phyloP scores from a whole-genome alignment of 2,113 vertebrate species.

The Ramphastos sulfuratus region DNA sequence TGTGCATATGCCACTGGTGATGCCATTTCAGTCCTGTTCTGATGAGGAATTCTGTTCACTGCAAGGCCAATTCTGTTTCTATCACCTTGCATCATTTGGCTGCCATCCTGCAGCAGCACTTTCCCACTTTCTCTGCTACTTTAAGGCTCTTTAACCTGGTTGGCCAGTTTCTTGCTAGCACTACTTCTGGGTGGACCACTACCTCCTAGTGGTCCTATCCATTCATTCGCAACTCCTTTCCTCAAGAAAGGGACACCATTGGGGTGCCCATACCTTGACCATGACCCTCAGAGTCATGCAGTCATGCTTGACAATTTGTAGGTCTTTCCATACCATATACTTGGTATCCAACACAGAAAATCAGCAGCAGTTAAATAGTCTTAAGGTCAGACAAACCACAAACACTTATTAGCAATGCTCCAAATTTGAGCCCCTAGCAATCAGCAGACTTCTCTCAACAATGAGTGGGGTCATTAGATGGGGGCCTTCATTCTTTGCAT shows the following conservation, averaged over 20 bases:
- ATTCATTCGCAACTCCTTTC: background rate
- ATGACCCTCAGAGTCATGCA: background rate
- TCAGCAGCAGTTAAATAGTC: background rate
- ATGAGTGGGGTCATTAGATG: background rate
- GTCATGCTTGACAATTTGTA: background rate
- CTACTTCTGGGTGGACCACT: background rate
- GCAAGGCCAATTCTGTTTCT: background rate
- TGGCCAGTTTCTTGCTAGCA: background rate
- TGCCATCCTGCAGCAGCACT: background rate
- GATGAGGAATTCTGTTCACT: background rate
- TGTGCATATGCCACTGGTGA: background rate
- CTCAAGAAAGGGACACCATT: background rate
- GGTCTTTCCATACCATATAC: background rate
- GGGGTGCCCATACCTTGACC: background rate
- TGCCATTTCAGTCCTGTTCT: background rate
- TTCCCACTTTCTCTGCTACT: background rate
- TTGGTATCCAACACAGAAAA: background rate
- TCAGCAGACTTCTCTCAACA: background rate
- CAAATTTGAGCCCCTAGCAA: background rate
- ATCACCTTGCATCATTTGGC: background rate
- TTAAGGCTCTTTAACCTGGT: background rate
- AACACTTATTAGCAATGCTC: background rate
- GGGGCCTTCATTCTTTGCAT: background rate
- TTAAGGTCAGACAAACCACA: background rate
- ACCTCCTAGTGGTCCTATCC: background rate